These are phyloP conservation scores for Drosophila ustulata DNA, from an alignment of 2,888 invertebrate species.

Conservation along the genomic window DNA sequence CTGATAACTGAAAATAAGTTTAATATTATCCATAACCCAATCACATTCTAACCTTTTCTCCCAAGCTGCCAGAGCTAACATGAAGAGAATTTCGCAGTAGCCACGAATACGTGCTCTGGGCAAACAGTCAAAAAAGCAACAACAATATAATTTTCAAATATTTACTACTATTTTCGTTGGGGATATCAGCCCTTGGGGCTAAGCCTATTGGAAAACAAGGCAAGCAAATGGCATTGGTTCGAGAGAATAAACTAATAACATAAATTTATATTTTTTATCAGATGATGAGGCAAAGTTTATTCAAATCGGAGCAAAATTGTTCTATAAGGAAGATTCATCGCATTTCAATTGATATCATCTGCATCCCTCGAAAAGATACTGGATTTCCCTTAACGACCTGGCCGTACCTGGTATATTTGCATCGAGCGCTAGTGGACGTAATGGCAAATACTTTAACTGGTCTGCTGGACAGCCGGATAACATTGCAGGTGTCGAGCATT, in stretches of 20 bases:
- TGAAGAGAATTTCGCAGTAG: conserved; percentile 5
- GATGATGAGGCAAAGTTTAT: background rate
- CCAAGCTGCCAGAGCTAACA: background rate
- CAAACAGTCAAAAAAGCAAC: background rate
- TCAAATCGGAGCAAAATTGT: conserved; percentile 2
- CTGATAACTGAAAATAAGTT: background rate
- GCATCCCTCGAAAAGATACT: conserved; percentile 25
- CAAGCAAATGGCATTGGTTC: background rate
- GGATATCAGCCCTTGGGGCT: background rate
- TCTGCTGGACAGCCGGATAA: conserved; percentile 69
- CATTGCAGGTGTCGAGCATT: conserved; percentile 46
- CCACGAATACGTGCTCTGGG: background rate
- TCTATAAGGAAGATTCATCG: conserved; percentile 13
- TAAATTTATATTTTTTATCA: too few species aligned
- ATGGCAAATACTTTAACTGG: conserved; percentile 35
- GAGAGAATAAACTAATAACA: background rate
- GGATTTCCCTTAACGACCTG: conserved; percentile 26
- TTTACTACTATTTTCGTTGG: background rate
- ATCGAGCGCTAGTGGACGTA: conserved; percentile 14
- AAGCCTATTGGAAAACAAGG: conserved; percentile 6
- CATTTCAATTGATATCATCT: conserved; percentile 3
- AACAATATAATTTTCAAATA: background rate
- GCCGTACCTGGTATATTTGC: conserved; percentile 11
- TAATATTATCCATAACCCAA: conserved; percentile 9
- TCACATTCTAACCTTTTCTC: conserved; percentile 18